Evolutionary conservation across 2,797 vertebrate species (phyloP).

Genomic region (Echiichthys vipera): DNA sequence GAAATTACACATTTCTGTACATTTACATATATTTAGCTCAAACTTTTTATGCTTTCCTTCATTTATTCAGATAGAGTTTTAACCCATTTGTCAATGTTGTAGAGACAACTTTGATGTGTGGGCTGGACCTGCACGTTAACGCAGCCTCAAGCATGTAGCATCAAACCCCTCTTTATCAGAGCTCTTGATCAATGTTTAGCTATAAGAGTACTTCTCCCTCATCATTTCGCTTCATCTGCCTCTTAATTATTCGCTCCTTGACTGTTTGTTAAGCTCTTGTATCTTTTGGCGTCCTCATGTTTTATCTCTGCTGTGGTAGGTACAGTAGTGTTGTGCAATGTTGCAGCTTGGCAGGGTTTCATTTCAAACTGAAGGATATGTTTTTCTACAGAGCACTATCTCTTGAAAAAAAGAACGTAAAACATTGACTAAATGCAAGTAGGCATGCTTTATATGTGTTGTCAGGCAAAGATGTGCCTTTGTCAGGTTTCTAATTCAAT

Average conservation of each 20-base stretch:
- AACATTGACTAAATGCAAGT: not conserved
- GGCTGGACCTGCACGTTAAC: slow-evolving; percentile 24
- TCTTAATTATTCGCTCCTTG: slow-evolving; percentile 36
- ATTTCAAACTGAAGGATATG: slow-evolving; percentile 1
- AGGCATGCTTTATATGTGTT: not conserved
- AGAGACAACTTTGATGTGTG: slow-evolving; percentile 23
- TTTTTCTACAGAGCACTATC: not conserved
- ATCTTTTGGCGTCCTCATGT: slow-evolving; percentile 4
- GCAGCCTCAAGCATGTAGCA: slow-evolving; percentile 19
- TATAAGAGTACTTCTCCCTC: not conserved
- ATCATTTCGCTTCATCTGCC: slow-evolving; percentile 10
- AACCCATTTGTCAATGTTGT: slow-evolving; percentile 13
- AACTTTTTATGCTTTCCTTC: not conserved
- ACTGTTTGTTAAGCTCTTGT: not conserved
- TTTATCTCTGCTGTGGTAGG: slow-evolving; percentile 18
- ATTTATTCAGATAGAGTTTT: slow-evolving; percentile 1
- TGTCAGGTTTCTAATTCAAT: too few species aligned
- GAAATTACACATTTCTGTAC: not conserved
- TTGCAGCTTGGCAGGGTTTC: slow-evolving; percentile 10
- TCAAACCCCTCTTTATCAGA: slow-evolving; percentile 4
- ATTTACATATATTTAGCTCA: not conserved
- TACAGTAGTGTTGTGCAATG: slow-evolving; percentile 23
- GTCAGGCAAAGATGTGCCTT: too few species aligned
- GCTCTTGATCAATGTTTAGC: slow-evolving; percentile 44
- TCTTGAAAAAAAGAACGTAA: not conserved